Base-by-base conservation (phyloP, 2,888 invertebrate species). In the Mimas tiliae region DNA sequence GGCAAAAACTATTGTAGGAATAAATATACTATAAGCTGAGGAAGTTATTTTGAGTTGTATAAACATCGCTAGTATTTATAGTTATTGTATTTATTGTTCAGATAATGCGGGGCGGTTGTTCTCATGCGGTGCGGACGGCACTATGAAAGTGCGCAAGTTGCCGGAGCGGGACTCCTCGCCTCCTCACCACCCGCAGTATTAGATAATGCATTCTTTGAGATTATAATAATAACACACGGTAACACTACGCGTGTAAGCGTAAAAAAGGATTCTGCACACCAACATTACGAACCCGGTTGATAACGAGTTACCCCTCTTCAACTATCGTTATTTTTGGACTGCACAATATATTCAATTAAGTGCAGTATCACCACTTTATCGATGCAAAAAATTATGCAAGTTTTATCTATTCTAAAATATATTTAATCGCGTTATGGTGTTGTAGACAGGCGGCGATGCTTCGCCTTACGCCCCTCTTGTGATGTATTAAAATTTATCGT, bases 111-210 rank as follows among this genome's bases (percentile, higher is more conserved):
- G 97, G 34, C 96, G 99, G 62, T 94, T 99, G 77, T 99, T 98
- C 94, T 99, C 99, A 7, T 99, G 99, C 89, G 99, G 99, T 66
- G 98, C 99, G 63, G 99, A 99, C 94, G 99, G 99, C 78, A 99
- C 99, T 63, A 98, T 99, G 96, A 99, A 99, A 95, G 98, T 99
- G 74, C 95, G 99, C 73, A 97, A 97, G 86, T 94, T 99, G 78
- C 98, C 98, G 19, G 98, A 98, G 84, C 95, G 97, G n/a, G 92
- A 93, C 78, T 76, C 87, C 62, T 87, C 87, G 72, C 82, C 85
- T 68, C 81, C 81, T 69, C 88, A 88, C 67, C 89, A 89, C 47
- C 74, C 85, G 70, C 90, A 90, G 68, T 89, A 90, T 76, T 86
- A 76, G 69, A 64, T 52, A 63, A 67, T 63, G 14, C 52, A 58